A percentile compares a stretch with the other conserved stretches of the same genome.
These are phyloP conservation scores for Formica selysi DNA, from an alignment of 1,140 invertebrate genomes.

Conservation along the genomic window DNA sequence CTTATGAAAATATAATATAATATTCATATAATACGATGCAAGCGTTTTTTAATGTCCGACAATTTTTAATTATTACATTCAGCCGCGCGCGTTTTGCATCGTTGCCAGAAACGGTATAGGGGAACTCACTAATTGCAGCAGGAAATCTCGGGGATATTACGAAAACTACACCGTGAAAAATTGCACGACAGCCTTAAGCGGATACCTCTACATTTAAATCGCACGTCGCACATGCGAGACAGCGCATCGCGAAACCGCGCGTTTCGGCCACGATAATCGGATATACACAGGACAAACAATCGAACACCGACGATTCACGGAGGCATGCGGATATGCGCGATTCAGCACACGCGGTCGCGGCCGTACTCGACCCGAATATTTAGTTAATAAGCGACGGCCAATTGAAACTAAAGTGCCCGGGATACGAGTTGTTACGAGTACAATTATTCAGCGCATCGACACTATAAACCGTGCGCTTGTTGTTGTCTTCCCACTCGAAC, in stretches of 20 bases:
- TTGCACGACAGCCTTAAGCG: neutral
- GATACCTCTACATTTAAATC: slow-evolving; percentile 19
- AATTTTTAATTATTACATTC: slow-evolving; percentile 52
- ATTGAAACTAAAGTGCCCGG: slow-evolving; percentile 52
- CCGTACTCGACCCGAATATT: slow-evolving; percentile 56
- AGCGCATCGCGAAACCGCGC: neutral
- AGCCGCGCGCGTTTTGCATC: slow-evolving; percentile 31
- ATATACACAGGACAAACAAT: slow-evolving; percentile 20
- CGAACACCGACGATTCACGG: slow-evolving; percentile 21
- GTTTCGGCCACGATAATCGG: slow-evolving; percentile 30
- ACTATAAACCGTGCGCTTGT: slow-evolving; percentile 19
- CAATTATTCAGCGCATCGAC: slow-evolving; percentile 48
- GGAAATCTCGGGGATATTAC: slow-evolving; percentile 24
- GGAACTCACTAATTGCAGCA: slow-evolving; percentile 36
- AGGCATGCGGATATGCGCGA: slow-evolving; percentile 38
- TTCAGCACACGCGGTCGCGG: slow-evolving; percentile 35
- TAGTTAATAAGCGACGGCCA: slow-evolving; percentile 57
- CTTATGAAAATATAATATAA: slow-evolving; percentile 37
- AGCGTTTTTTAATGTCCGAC: slow-evolving; percentile 47
- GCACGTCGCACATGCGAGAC: slow-evolving; percentile 24
- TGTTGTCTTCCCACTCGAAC: slow-evolving; percentile 34
- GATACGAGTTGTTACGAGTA: slow-evolving; percentile 49
- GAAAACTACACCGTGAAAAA: slow-evolving; percentile 23
- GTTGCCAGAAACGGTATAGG: neutral
- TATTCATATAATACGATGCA: slow-evolving; percentile 15